phyloP scores from a whole-genome alignment of 2,797 vertebrate genomes.

The Crypturellus tataupa region DNA sequence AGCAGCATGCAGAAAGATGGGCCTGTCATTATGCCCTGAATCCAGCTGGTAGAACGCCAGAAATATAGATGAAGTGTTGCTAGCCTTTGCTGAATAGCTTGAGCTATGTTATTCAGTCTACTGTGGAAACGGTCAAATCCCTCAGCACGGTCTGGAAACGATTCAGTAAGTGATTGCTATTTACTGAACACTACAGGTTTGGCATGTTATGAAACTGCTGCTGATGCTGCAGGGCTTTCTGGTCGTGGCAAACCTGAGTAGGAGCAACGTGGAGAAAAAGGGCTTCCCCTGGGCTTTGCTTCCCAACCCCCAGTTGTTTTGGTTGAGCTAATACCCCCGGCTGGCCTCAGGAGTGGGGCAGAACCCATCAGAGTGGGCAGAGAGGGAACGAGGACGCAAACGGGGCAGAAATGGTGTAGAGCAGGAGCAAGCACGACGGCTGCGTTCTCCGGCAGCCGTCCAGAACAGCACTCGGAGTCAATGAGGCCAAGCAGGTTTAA shows the following conservation, averaged over 20 bases:
- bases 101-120: neutral
- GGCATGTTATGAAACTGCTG: neutral
- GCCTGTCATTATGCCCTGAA: constrained; percentile 4
- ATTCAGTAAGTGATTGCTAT: constrained; percentile 33
- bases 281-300: neutral
- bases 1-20: neutral
- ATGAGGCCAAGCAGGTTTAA: neutral
- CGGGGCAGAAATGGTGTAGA: neutral
- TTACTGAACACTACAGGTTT: constrained; percentile 3
- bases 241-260: neutral
- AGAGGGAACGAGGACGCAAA: constrained; percentile 23
- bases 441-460: neutral
- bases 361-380: neutral
- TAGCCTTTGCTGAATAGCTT: constrained; percentile 32
- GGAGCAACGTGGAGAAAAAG: neutral
- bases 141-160: constrained; percentile 21
- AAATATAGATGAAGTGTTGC: constrained; percentile 48
- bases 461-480: neutral
- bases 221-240: constrained; percentile 30
- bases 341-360: neutral
- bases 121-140: constrained; percentile 59
- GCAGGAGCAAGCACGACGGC: neutral
- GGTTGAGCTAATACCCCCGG: neutral
- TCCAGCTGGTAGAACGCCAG: constrained; percentile 37
- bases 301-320: neutral